Evolutionary conservation across 2,888 invertebrate genomes (phyloP).

Genomic region (Temnothorax ravouxi): DNA sequence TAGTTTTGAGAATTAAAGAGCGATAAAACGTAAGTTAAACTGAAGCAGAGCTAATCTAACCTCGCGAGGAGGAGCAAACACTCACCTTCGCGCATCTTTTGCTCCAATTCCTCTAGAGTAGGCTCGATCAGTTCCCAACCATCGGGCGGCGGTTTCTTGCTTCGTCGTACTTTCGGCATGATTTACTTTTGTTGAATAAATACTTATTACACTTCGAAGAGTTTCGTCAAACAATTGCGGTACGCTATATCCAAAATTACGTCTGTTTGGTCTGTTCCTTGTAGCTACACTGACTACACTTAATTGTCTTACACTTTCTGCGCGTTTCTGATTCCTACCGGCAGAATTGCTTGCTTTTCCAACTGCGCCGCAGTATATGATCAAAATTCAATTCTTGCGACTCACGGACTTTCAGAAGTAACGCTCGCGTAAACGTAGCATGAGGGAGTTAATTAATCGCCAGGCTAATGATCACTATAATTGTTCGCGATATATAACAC

Average conservation of each 20-base stretch:
- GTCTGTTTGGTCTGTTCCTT: no score
- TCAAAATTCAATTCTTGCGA: no score
- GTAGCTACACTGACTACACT: background rate
- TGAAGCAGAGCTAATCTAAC: conserved; percentile 59
- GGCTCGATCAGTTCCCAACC: conserved; percentile 99
- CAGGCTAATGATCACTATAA: no score
- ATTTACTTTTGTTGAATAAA: conserved; percentile 39
- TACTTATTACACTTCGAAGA: background rate
- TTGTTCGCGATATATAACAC: no score
- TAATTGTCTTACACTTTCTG: no score
- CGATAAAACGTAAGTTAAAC: background rate
- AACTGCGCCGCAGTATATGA: no score
- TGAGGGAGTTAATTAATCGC: no score
- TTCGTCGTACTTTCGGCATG: conserved; percentile 97
- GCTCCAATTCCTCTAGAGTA: conserved; percentile 98
- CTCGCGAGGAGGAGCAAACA: conserved; percentile 38
- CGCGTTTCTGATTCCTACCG: no score
- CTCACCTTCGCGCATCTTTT: conserved; percentile 99
- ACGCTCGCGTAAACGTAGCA: no score
- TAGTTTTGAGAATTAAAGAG: no score
- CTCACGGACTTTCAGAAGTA: no score
- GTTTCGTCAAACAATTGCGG: background rate
- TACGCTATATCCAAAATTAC: background rate
- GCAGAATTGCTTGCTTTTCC: no score
- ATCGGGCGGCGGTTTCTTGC: conserved; percentile 97